Conservation (phyloP, 2,888 invertebrate species). For the Antitype chi region DNA sequence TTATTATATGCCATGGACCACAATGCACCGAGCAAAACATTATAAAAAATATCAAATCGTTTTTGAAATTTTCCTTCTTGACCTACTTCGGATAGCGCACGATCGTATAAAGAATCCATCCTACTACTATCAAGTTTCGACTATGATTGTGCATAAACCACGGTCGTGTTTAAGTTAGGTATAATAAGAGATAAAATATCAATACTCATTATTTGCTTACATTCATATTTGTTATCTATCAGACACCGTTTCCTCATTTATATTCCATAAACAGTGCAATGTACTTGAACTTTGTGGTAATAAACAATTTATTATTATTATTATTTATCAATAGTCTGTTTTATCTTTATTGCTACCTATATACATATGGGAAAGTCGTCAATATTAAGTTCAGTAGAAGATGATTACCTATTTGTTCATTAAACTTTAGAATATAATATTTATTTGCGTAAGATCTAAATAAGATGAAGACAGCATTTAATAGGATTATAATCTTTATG, state of each 20-base stretch:
- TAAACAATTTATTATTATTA: too few species aligned
- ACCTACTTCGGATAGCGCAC: slow-evolving; percentile 78
- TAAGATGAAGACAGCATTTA: not conserved
- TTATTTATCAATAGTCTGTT: slow-evolving; percentile 38
- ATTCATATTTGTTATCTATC: slow-evolving; percentile 49
- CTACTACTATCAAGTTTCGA: slow-evolving; percentile 26
- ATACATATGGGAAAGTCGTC: slow-evolving; percentile 3
- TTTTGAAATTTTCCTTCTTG: slow-evolving; percentile 84
- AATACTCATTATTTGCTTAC: slow-evolving; percentile 26
- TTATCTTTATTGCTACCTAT: slow-evolving; percentile 45
- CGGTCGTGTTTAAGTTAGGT: slow-evolving; percentile 19
- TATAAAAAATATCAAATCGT: slow-evolving; percentile 82
- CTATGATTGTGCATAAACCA: slow-evolving; percentile 16
- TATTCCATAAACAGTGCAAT: too few species aligned
- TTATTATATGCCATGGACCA: slow-evolving; percentile 84
- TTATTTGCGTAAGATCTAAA: not conserved
- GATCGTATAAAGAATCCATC: slow-evolving; percentile 78
- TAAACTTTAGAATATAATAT: not conserved
- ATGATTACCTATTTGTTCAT: slow-evolving; percentile 1
- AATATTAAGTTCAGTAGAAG: slow-evolving; percentile 6
- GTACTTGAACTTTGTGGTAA: too few species aligned
- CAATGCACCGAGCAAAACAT: slow-evolving; percentile 78
- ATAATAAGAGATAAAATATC: slow-evolving; percentile 45
- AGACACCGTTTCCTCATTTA: slow-evolving; percentile 31
- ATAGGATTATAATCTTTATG: too few species aligned